Conservation (phyloP, 2,797 vertebrate species). For the Channa striata region DNA sequence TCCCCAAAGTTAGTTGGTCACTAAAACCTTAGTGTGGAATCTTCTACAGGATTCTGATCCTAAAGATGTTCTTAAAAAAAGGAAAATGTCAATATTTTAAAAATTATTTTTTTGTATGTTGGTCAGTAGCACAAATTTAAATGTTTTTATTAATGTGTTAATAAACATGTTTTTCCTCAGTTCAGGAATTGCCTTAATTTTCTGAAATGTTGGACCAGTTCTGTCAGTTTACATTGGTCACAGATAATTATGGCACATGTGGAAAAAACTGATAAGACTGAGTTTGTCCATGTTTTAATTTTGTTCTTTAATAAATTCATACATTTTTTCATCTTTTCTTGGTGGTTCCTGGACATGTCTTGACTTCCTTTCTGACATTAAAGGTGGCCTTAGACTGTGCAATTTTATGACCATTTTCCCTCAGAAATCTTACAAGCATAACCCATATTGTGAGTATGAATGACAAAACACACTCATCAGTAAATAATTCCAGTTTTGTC, state of each 20-base stretch:
- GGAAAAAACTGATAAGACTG: constrained; percentile 34
- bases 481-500: constrained; percentile 20
- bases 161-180: constrained; percentile 78
- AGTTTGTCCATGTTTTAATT: constrained; percentile 78
- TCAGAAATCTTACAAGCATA: constrained; percentile 24
- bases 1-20: constrained; percentile 65
- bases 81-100: constrained; percentile 77
- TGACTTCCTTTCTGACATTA: constrained; percentile 58
- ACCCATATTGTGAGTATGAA: constrained; percentile 37
- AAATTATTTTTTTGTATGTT: constrained; percentile 83
- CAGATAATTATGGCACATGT: constrained; percentile 45
- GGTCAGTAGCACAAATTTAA: constrained; percentile 85
- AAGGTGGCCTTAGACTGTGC: constrained; percentile 59
- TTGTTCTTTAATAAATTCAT: constrained; percentile 68
- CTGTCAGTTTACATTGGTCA: constrained; percentile 50
- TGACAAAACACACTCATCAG: constrained; percentile 23
- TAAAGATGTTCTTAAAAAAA: constrained; percentile 67
- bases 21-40: constrained; percentile 57
- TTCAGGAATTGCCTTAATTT: constrained; percentile 88
- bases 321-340: constrained; percentile 62
- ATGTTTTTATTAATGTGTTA: constrained; percentile 79
- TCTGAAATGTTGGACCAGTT: constrained; percentile 72
- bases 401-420: constrained; percentile 18
- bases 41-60: constrained; percentile 54
- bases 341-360: constrained; percentile 64